phyloP scores from a whole-genome alignment of 30 jellyfish, hydroid and myxozoan species.

The Hydra vulgaris region DNA sequence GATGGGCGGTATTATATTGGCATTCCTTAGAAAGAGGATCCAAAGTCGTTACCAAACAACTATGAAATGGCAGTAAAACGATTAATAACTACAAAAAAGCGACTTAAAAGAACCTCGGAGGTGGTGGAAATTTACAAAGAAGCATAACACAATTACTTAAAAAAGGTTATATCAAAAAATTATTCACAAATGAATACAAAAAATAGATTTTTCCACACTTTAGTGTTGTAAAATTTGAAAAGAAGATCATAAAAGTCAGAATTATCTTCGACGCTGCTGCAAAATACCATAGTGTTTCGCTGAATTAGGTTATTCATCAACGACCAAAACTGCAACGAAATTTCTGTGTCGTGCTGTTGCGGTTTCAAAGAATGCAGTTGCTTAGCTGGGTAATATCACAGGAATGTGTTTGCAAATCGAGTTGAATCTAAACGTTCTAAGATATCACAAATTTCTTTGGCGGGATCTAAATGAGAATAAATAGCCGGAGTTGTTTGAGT shows the following conservation, averaged over 20 bases:
- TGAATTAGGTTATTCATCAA: too few species aligned
- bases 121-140: neutral
- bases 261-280: too few species aligned
- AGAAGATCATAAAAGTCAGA: too few species aligned
- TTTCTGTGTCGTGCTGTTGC: too few species aligned
- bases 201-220: too few species aligned
- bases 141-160: neutral
- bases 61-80: neutral
- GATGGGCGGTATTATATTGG: neutral
- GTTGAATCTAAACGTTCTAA: neutral
- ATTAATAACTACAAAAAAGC: neutral
- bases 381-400: conserved; percentile 38
- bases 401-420: conserved; percentile 37
- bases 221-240: too few species aligned
- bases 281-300: too few species aligned
- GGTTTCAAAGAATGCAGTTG: too few species aligned
- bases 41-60: too few species aligned
- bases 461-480: conserved; percentile 7
- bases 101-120: neutral
- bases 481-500: conserved; percentile 22
- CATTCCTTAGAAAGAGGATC: conserved; percentile 3
- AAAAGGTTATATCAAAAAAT: neutral
- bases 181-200: neutral
- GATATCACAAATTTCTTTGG: too few species aligned
- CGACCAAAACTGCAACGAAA: too few species aligned